phyloP scores from a whole-genome alignment of 2,888 invertebrate species.

The Galerucella pusilla region DNA sequence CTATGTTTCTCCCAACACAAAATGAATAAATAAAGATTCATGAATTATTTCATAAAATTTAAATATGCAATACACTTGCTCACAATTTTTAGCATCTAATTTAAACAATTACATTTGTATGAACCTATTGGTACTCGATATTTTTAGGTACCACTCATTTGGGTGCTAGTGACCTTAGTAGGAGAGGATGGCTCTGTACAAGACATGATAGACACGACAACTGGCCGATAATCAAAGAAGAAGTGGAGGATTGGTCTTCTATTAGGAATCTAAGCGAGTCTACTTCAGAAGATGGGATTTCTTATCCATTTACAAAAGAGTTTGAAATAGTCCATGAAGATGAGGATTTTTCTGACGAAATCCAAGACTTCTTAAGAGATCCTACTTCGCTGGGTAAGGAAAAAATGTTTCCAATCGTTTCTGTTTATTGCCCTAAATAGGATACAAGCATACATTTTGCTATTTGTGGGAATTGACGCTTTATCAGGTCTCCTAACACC shows the following conservation, averaged over 20 bases:
- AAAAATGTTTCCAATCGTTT: too few species aligned
- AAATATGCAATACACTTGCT: too few species aligned
- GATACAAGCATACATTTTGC: too few species aligned
- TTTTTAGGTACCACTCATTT: constrained; percentile 77
- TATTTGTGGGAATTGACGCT: too few species aligned
- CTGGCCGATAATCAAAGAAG: constrained; percentile 80
- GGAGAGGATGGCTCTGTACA: constrained; percentile 80
- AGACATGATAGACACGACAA: constrained; percentile 78
- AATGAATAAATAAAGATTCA: too few species aligned
- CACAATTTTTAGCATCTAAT: background rate
- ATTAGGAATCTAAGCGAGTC: constrained; percentile 46
- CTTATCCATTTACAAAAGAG: constrained; percentile 41
- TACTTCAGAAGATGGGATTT: constrained; percentile 47
- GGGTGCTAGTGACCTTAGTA: constrained; percentile 82
- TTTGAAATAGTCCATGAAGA: constrained; percentile 46
- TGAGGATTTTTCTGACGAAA: constrained; percentile 45
- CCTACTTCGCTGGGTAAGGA: constrained; percentile 48
- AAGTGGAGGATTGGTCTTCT: constrained; percentile 60
- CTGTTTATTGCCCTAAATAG: too few species aligned
- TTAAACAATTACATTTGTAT: background rate
- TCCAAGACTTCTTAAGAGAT: constrained; percentile 44
- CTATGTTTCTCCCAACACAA: too few species aligned
- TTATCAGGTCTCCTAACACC: too few species aligned
- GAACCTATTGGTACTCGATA: background rate
- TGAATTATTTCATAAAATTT: too few species aligned